Base-by-base conservation (phyloP, 2,113 vertebrate genomes). In the Gobiocypris rarus region DNA sequence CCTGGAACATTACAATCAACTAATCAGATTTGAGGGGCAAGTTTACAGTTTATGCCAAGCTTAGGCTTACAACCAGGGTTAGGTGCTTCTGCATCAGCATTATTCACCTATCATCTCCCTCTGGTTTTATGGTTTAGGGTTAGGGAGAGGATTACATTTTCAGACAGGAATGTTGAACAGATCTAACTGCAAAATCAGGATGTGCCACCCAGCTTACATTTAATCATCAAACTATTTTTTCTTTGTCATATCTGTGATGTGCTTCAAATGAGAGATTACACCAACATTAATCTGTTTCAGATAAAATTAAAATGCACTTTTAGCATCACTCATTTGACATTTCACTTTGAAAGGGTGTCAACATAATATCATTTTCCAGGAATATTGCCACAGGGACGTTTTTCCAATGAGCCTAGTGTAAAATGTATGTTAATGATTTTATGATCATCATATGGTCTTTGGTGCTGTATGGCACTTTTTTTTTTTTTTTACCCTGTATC, bases 201-300 rank as follows among this genome's bases (percentile, higher is more conserved):
- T 19, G 17, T 54, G 17, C 17, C 52, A 54, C 52, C 17, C 19
- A 54, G 52, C 6, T 17, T 17, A 15, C 15, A 17, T 28, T 86
- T 59, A 75, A 83, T 77, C 59, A 84, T 86, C 54, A 83, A 83
- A 89, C 52, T 0, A 54, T 54, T 89, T 79, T 87, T 90, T 86
- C 31, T 56, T 41, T 52, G 81, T 63, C n/a, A 59, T 34, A n/a
- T 4, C 67, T 56, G 41, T 41, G 83, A 85, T 38, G 9, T 41
- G 17, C 38, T 69, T 69, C 4, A 41, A 41, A 69, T 69, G 65
- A 22, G 19, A 69, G 9, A 41, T n/a, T 41, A 38, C 1, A 69
- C 31, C 4, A 69, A 69, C 34, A 69, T 67, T 67, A 4, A 67
- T 67, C 63, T 19, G 31, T 38, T 67, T 31, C 63, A 38, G 63